Conservation (phyloP, 2,113 vertebrate genomes). For the Ellobius talpinus region DNA sequence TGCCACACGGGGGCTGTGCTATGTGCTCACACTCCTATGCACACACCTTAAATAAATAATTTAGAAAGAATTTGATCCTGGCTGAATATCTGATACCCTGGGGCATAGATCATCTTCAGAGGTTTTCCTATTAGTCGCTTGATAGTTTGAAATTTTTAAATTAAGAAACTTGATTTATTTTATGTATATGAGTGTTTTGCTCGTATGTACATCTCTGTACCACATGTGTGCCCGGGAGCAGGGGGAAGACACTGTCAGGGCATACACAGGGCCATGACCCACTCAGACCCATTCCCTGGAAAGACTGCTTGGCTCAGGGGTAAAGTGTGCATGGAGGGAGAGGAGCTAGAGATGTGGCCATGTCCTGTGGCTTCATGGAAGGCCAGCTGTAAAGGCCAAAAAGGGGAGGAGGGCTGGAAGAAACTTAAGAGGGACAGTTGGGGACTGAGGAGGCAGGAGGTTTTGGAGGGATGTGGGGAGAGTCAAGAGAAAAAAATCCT, state of each 20-base stretch:
- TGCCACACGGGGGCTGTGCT: not conserved
- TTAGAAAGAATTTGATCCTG: not conserved
- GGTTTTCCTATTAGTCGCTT: not conserved
- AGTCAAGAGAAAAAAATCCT: not conserved
- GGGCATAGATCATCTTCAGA: not conserved
- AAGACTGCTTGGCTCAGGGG: too few relatives aligned
- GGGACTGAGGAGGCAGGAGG: not conserved
- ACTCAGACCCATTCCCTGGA: too few relatives aligned
- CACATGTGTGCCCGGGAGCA: not conserved
- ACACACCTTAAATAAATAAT: not conserved
- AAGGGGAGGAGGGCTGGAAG: not conserved
- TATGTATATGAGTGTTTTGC: not conserved
- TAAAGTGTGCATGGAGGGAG: too few relatives aligned
- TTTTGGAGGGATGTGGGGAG: not conserved
- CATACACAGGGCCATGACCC: fast-evolving
- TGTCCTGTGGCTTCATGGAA: not conserved
- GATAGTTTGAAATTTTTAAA: not conserved
- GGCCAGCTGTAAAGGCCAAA: not conserved
- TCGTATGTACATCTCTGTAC: not conserved
- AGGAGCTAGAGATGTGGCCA: not conserved
- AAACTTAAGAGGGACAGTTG: not conserved
- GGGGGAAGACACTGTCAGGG: not conserved
- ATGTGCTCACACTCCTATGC: too few relatives aligned
- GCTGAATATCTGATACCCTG: not conserved
- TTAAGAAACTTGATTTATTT: not conserved